Base-by-base conservation (phyloP, 2,888 invertebrate genomes). In the Dynastes grantii region DNA sequence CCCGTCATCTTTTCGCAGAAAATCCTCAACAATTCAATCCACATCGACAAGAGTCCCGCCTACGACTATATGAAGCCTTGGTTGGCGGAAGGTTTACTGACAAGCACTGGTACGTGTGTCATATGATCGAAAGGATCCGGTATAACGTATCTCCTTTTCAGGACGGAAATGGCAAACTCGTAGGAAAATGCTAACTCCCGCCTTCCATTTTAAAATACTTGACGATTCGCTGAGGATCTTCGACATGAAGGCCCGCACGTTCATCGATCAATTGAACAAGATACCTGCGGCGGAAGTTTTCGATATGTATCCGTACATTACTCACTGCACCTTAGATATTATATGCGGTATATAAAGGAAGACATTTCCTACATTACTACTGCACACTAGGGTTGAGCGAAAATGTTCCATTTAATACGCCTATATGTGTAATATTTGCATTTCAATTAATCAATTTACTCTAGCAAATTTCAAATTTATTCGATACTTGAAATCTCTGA, bases 141-240 rank as follows among this genome's bases (percentile, higher is more conserved):
- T n/a, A 55, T 55, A 9, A 6, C 55, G 16, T 55, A 37, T 37
- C 32, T 37, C 32, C 32, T 37, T 32, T 55, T 8, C 9, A 78
- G 78, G 78, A 2, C 55, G 58, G 8, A 77, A 67, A 79, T 79
- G 79, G 79, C 79, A 79, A 2, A 37, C n/a, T 40, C 79, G 58
- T 27, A 13, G 79, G 9, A 79, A 79, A 16, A 22, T 79, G 29
- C 37, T 79, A 27, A 79, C 79, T 0, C 79, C 79, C 5, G 73
- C 79, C 16, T 79, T 79, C 37, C 79, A 79, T 71, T 79, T 79
- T 58, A 77, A 77, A 32, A 73, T 79, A 13, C 55, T 79, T 67
- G 79, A 79, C 9, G 71, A 77, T 61, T 79, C 77, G n/a, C 53
- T 79, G 40, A 71, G 65, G 11, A 51, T 75, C 22, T 79, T 79